These are phyloP conservation scores for Myzus persicae DNA, from an alignment of 1,140 invertebrate species.

Conservation along the genomic window DNA sequence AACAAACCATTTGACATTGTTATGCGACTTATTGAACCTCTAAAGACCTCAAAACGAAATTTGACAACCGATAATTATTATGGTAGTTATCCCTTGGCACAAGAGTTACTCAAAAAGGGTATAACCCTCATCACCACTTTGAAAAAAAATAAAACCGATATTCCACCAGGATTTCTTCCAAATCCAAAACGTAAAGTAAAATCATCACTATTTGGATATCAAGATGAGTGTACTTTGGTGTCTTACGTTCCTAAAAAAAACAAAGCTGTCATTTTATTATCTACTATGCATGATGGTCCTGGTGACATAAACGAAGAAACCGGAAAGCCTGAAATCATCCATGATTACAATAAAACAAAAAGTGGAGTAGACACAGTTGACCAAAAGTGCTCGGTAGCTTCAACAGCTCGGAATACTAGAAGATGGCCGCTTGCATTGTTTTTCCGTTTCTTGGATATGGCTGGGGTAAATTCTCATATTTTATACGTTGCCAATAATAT, in stretches of 20 bases:
- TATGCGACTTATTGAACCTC: constrained; percentile 61
- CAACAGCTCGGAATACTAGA: constrained; percentile 59
- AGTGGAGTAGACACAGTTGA: too few species aligned
- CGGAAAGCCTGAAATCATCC: too few species aligned
- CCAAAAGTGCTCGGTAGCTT: constrained; percentile 62
- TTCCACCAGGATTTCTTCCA: constrained; percentile 41
- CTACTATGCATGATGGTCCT: too few species aligned
- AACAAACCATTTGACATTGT: constrained; percentile 20
- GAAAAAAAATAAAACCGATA: constrained; percentile 51
- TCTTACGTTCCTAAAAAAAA: not conserved
- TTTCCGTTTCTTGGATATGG: constrained; percentile 63
- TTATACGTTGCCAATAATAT: constrained; percentile 18
- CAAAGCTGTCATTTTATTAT: too few species aligned
- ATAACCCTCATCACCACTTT: constrained; percentile 29
- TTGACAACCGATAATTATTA: constrained; percentile 65
- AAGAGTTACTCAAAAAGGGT: constrained; percentile 62
- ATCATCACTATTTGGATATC: not conserved
- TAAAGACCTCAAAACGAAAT: constrained; percentile 62
- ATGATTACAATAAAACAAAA: too few species aligned
- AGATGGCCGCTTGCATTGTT: constrained; percentile 63
- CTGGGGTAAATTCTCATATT: constrained; percentile 63
- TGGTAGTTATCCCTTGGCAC: constrained; percentile 61
- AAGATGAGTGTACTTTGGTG: constrained; percentile 14
- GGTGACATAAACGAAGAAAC: too few species aligned
- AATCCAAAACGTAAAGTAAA: not conserved